Conservation (phyloP, 2,113 vertebrate genomes). For the Xenus cinereus region DNA sequence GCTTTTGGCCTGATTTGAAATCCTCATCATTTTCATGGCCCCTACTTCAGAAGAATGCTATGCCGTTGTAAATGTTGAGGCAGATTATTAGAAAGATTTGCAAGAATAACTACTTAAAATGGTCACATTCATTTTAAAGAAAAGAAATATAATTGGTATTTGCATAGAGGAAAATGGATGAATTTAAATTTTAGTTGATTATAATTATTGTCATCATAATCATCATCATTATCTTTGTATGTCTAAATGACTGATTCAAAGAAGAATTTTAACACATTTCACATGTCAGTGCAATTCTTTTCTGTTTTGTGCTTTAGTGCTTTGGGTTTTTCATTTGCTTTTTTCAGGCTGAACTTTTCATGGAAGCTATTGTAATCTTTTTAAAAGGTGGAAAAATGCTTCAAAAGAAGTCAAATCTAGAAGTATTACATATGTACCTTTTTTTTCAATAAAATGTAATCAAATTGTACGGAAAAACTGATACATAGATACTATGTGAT, state of each 20-base stretch:
- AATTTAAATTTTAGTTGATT: conserved; percentile 73
- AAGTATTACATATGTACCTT: neutral
- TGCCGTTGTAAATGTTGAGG: conserved; percentile 39
- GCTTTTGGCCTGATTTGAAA: no score
- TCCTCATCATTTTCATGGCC: no score
- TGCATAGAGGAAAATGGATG: conserved; percentile 63
- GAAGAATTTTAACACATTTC: conserved; percentile 60
- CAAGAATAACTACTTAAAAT: conserved; percentile 60
- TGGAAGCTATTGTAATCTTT: conserved; percentile 53
- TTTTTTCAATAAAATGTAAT: neutral
- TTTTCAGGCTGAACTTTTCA: conserved; percentile 62
- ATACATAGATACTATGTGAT: neutral
- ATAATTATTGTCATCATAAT: conserved; percentile 71
- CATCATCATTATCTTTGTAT: conserved; percentile 71
- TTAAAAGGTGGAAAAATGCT: conserved; percentile 20
- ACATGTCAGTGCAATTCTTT: conserved; percentile 64
- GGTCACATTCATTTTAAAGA: conserved; percentile 56
- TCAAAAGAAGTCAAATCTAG: conserved; percentile 21
- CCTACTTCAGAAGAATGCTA: neutral
- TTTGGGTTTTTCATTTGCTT: conserved; percentile 54
- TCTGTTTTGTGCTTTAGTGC: conserved; percentile 37
- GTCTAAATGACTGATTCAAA: conserved; percentile 66
- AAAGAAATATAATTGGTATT: conserved; percentile 71
- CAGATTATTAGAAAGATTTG: conserved; percentile 54
- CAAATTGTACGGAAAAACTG: neutral